Conservation (phyloP, 1,140 invertebrate species). For the Drosophila subobscura region DNA sequence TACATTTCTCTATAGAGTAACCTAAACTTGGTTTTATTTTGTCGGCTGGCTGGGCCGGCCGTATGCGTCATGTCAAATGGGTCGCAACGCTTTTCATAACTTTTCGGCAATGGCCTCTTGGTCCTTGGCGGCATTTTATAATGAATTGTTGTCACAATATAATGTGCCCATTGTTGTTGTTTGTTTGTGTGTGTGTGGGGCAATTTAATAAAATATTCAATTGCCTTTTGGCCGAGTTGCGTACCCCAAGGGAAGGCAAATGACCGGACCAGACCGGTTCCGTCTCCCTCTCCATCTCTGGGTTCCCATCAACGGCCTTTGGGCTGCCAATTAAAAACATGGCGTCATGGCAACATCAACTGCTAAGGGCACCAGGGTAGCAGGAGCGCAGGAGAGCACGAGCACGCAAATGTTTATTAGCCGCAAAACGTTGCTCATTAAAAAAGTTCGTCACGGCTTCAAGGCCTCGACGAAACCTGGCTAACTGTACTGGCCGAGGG, state of each 20-base stretch:
- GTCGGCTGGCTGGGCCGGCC: constrained; percentile 53
- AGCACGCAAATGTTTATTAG: constrained; percentile 78
- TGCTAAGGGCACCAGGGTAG: background rate
- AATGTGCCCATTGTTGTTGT: constrained; percentile 56
- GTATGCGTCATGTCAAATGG: constrained; percentile 71
- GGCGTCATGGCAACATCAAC: constrained; percentile 75
- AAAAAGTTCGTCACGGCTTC: constrained; percentile 72
- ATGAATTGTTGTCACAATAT: constrained; percentile 79
- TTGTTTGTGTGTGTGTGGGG: constrained; percentile 43
- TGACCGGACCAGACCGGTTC: constrained; percentile 29
- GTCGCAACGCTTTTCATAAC: constrained; percentile 68
- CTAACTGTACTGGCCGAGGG: constrained; percentile 22
- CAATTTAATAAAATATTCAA: constrained; percentile 82
- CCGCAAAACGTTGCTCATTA: constrained; percentile 79
- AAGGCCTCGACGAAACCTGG: constrained; percentile 43
- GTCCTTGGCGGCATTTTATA: constrained; percentile 62
- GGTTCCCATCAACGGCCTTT: constrained; percentile 29
- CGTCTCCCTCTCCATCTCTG: no score
- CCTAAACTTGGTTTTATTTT: constrained; percentile 36
- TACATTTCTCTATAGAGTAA: constrained; percentile 11
- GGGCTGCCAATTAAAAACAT: constrained; percentile 75
- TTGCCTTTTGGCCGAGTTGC: constrained; percentile 50
- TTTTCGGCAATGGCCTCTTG: constrained; percentile 53
- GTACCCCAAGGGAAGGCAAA: constrained; percentile 26
- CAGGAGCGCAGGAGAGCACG: background rate